phyloP scores from a whole-genome alignment of 2,888 invertebrate genomes.

The Liopterus haemorrhoidalis region DNA sequence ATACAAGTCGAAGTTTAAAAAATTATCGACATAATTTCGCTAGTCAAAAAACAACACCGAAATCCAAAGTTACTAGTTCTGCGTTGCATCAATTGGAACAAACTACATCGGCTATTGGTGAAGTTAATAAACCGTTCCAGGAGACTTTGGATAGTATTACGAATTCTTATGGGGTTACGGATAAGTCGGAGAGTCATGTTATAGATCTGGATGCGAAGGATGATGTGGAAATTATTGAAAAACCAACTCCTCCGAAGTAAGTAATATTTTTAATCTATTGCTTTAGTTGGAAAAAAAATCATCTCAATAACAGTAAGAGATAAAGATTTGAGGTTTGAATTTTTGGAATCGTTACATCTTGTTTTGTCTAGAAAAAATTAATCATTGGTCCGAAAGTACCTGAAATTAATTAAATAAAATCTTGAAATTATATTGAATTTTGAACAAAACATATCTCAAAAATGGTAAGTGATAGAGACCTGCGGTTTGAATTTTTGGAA shows the following conservation, averaged over 20 bases:
- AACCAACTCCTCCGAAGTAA: constrained; percentile 24
- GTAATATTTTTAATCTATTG: constrained; percentile 18
- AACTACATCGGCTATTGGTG: constrained; percentile 41
- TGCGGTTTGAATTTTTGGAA: too few relatives aligned
- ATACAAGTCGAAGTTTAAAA: constrained; percentile 23
- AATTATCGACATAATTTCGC: constrained; percentile 28
- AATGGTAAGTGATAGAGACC: too few relatives aligned
- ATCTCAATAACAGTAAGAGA: too few relatives aligned
- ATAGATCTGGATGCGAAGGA: constrained; percentile 28
- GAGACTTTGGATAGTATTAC: constrained; percentile 43
- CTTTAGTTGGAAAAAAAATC: too few relatives aligned
- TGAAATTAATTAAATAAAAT: too few relatives aligned
- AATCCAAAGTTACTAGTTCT: constrained; percentile 31
- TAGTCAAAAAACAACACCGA: constrained; percentile 16
- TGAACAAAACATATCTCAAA: too few relatives aligned
- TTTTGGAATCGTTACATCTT: too few relatives aligned
- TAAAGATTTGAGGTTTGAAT: too few relatives aligned
- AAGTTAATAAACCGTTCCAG: constrained; percentile 43
- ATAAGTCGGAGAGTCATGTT: constrained; percentile 33
- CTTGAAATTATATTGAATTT: too few relatives aligned
- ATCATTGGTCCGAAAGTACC: too few relatives aligned
- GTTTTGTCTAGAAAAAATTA: too few relatives aligned
- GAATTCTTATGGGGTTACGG: constrained; percentile 35
- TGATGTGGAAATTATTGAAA: constrained; percentile 17
- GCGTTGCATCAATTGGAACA: constrained; percentile 42